A percentile compares a stretch with the other conserved stretches of the same genome.
phyloP scores from a whole-genome alignment of 2,888 invertebrate genomes.

The Gisinianus flammeolus region DNA sequence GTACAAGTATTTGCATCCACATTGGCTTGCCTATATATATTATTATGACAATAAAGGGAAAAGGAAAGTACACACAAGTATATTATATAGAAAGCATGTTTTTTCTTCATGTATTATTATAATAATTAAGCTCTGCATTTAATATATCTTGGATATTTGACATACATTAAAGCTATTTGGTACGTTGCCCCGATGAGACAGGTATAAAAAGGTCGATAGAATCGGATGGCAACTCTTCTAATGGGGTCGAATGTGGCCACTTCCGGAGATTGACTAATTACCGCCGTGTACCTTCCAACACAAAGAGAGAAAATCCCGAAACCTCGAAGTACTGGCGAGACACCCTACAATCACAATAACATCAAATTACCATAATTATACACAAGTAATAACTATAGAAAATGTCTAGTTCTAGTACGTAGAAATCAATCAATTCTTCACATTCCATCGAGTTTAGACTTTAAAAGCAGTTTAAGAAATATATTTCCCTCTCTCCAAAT shows the following conservation, averaged over 20 bases:
- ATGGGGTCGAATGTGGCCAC: constrained; percentile 54
- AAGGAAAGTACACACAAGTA: not conserved
- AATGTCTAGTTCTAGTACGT: not conserved
- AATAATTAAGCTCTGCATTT: not conserved
- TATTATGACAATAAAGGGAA: not conserved
- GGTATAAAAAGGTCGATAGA: constrained; percentile 53
- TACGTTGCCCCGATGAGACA: constrained; percentile 40
- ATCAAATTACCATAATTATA: not conserved
- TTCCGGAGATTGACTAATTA: constrained; percentile 52
- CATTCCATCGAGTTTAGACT: not conserved
- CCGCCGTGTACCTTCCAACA: constrained; percentile 53
- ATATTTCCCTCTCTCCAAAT: too few species aligned
- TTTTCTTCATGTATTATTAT: too few species aligned
- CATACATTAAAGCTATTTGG: constrained; percentile 8
- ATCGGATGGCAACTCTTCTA: constrained; percentile 43
- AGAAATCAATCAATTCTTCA: not conserved
- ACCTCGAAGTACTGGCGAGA: constrained; percentile 44
- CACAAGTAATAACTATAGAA: too few species aligned
- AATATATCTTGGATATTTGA: not conserved
- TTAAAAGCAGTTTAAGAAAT: too few species aligned
- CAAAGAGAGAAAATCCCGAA: constrained; percentile 53
- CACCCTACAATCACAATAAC: constrained; percentile 31
- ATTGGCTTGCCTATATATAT: not conserved
- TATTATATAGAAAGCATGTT: too few species aligned
- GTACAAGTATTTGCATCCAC: not conserved